These are phyloP conservation scores for Grammomys dolichurus DNA, from an alignment of 2,113 vertebrate genomes.

Conservation along the genomic window DNA sequence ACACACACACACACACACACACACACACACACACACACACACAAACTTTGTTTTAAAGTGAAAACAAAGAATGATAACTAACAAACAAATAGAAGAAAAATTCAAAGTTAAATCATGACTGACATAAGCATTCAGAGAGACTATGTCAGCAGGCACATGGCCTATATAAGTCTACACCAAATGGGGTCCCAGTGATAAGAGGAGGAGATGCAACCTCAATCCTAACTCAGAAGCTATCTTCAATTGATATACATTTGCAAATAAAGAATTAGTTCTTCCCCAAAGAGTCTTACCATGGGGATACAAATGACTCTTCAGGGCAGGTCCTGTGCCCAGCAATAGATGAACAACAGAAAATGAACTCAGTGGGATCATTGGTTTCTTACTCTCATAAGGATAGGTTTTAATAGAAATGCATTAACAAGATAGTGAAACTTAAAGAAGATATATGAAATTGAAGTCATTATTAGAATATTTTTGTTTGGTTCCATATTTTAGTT, in stretches of 20 bases:
- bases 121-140: neutral
- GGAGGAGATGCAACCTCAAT: neutral
- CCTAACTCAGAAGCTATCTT: neutral
- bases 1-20: too few relatives aligned
- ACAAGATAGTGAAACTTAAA: neutral
- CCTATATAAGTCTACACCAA: too few relatives aligned
- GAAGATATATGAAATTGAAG: neutral
- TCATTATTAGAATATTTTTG: neutral
- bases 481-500: slow-evolving; percentile 23
- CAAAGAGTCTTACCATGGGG: neutral
- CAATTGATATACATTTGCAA: neutral
- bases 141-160: neutral
- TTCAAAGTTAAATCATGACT: neutral
- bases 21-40: neutral
- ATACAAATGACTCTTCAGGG: too few relatives aligned
- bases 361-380: neutral
- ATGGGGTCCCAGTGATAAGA: too few relatives aligned
- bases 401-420: neutral
- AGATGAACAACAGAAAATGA: neutral
- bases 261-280: neutral
- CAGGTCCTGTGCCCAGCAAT: neutral
- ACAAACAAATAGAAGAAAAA: too few relatives aligned
- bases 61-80: neutral
- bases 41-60: neutral
- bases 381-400: neutral